Base-by-base conservation (phyloP, 2,113 vertebrate genomes). In the Tretioscincus oriximinensis region DNA sequence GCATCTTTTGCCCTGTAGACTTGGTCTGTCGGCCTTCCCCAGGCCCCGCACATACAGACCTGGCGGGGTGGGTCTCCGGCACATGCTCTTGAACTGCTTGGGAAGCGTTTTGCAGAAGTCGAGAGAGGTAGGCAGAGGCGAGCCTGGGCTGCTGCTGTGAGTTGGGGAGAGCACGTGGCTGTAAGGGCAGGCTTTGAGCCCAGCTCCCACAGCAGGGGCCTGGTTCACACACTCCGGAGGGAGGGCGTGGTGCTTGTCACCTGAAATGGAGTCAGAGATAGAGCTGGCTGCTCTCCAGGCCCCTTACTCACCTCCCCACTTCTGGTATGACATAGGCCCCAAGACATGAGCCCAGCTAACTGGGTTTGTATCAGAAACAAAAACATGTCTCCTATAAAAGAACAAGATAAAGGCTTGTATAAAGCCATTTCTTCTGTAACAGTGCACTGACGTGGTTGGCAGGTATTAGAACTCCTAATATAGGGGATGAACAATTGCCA, bases 1-100 rank as follows among this genome's bases (percentile, higher is more conserved):
- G 35, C 22, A 24, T n/a, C 29, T 60, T 29, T 20, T 66, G 29
- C 70, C 82, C 76, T 73, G 61, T 26, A 35, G n/a, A 14, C 66
- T 35, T 73, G 69, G 82, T 67, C 76, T 67, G 70, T n/a, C 68
- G 75, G 89, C 96, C 96, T 96, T 90, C 67, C 60, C 81, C 69
- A 66, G 81, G 61, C 60, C 67, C 63, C 72, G 41, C 64, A 64
- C 35, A 66, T 86, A 88, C 71, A 1, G 77, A 98, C 96, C 96
- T 95, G 96, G 96, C 0, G 96, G 97, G 54, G 96, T 96, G 87
- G 96, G 97, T 92, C 97, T 96, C 78, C 96, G 95, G 90, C 97
- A 98, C 96, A 97, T 96, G 90, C 95, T 96, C 94, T 98, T 97
- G 94, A 97, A 97, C 95, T 98, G 97, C 95, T 98, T 98, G 85